phyloP scores from a whole-genome alignment of 2,113 vertebrate genomes.

The Crotophaga sulcirostris region DNA sequence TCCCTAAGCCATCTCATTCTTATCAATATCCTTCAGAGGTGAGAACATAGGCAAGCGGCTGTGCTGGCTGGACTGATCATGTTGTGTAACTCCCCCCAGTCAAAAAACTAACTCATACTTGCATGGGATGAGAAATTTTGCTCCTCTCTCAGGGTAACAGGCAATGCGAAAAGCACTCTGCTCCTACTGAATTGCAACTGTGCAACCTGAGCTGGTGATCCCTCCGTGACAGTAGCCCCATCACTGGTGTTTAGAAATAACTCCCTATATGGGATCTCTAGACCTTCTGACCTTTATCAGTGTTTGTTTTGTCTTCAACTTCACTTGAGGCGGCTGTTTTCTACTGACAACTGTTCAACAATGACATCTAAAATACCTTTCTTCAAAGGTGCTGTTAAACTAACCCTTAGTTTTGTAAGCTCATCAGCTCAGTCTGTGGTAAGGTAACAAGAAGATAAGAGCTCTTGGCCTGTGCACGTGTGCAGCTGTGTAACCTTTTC shows the following conservation, averaged over 20 bases:
- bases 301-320: background rate
- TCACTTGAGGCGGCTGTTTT: background rate
- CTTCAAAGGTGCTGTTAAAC: slow-evolving; percentile 1
- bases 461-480: background rate
- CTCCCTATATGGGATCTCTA: background rate
- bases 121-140: background rate
- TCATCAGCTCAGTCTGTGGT: background rate
- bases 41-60: background rate
- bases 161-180: background rate
- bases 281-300: background rate
- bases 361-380: background rate
- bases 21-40: background rate
- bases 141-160: background rate
- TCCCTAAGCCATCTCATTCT: background rate
- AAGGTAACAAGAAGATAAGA: slow-evolving; percentile 26
- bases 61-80: background rate
- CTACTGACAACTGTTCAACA: background rate
- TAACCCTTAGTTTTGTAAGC: slow-evolving; percentile 19
- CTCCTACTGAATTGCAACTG: background rate
- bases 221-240: background rate
- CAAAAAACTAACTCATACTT: background rate
- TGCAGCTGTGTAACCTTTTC: slow-evolving; percentile 45
- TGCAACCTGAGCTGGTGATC: background rate
- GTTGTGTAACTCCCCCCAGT: background rate
- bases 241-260: background rate